Percentiles rank a stretch among this genome's conserved stretches.
phyloP scores from a whole-genome alignment of 2,888 invertebrate genomes.

The Julus scandinavius region DNA sequence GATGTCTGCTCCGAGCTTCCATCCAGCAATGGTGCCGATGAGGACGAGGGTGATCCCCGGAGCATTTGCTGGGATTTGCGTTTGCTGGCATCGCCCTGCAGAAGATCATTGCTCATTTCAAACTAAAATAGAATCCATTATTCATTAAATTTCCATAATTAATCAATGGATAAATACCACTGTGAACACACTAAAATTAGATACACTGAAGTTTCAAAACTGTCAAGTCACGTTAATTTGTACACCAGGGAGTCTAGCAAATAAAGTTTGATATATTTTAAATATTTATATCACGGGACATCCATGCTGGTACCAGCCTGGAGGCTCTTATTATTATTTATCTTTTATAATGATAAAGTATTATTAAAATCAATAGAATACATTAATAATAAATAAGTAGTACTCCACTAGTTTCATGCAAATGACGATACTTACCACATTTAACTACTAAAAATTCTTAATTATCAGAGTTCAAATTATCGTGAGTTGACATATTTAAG shows the following conservation, averaged over 20 bases:
- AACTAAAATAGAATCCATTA: slow-evolving; percentile 33
- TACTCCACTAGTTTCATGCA: no score
- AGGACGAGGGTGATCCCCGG: slow-evolving; percentile 28
- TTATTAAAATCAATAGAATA: no score
- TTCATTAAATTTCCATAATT: slow-evolving; percentile 8
- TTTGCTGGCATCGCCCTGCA: slow-evolving; percentile 48
- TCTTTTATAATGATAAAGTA: no score
- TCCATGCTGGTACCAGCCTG: neutral
- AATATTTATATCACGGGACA: neutral
- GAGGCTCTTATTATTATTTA: no score
- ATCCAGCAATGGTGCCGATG: slow-evolving; percentile 48
- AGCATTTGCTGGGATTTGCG: neutral
- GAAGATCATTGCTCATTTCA: slow-evolving; percentile 49
- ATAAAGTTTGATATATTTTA: neutral
- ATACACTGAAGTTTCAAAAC: neutral
- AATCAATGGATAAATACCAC: neutral
- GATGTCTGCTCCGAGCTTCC: slow-evolving; percentile 46
- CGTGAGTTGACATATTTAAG: neutral
- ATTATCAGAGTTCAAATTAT: slow-evolving; percentile 7
- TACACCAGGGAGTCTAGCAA: neutral
- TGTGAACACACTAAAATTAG: neutral
- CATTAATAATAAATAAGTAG: no score
- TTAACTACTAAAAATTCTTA: neutral
- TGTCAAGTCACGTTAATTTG: neutral
- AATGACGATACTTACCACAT: no score